Conservation (phyloP, 2,113 vertebrate genomes). For the Athene noctua region DNA sequence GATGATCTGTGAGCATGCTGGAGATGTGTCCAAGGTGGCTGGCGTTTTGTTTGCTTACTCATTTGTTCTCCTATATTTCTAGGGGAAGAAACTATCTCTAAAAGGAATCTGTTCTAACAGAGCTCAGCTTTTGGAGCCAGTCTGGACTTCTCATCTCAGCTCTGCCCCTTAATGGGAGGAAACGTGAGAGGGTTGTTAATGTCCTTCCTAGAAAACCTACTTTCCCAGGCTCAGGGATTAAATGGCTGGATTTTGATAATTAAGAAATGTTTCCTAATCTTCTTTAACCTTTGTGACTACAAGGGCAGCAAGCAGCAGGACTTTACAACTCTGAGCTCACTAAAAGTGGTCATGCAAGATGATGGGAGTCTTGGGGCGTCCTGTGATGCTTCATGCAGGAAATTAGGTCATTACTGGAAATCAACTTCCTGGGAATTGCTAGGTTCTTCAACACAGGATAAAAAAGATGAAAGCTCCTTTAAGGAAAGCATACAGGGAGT, state of each 20-base stretch:
- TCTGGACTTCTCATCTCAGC: not conserved
- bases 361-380: conserved; percentile 1
- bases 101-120: not conserved
- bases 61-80: not conserved
- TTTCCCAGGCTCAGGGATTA: not conserved
- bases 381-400: conserved; percentile 43
- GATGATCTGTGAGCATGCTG: not conserved
- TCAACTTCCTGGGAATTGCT: conserved; percentile 34
- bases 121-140: not conserved
- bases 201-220: not conserved
- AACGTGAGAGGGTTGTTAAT: not conserved
- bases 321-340: not conserved
- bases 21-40: not conserved
- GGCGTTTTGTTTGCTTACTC: not conserved
- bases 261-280: not conserved
- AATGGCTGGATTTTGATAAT: not conserved
- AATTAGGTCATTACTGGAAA: conserved; percentile 52
- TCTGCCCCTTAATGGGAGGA: not conserved
- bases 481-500: not conserved
- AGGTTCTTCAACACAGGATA: not conserved
- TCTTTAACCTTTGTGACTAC: not conserved
- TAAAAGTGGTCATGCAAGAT: conserved; percentile 22
- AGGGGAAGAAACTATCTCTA: not conserved
- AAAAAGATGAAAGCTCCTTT: not conserved
- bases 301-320: conserved; percentile 43